These are phyloP conservation scores for Turnix velox DNA, from an alignment of 2,113 vertebrate genomes.

Conservation along the genomic window DNA sequence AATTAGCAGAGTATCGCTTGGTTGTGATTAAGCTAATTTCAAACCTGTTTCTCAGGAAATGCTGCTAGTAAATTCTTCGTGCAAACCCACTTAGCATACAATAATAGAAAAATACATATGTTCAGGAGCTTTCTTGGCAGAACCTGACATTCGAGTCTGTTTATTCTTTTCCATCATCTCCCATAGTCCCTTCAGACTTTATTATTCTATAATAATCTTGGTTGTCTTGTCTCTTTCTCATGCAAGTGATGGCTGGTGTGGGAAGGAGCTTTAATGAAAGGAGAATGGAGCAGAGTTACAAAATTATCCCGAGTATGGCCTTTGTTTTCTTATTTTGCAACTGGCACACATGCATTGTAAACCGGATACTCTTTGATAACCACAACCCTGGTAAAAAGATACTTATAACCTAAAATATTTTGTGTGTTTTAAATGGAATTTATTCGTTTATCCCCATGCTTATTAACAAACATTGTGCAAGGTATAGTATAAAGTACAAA, in stretches of 20 bases:
- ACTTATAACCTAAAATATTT: neutral
- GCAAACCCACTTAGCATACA: neutral
- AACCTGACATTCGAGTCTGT: neutral
- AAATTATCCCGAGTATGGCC: neutral
- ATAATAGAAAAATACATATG: slow-evolving; percentile 20
- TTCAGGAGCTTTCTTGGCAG: slow-evolving; percentile 16
- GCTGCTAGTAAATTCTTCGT: neutral
- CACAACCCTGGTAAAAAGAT: neutral
- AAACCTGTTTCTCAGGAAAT: slow-evolving; percentile 51
- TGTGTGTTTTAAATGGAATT: neutral
- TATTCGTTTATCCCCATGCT: neutral
- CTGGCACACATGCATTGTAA: neutral
- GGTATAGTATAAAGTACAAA: neutral
- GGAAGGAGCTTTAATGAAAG: neutral
- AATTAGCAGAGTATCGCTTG: neutral
- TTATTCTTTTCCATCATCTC: neutral
- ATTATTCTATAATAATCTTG: neutral
- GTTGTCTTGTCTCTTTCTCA: neutral
- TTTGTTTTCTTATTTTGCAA: slow-evolving; percentile 8
- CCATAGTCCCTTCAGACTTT: neutral
- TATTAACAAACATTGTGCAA: neutral
- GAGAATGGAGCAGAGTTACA: neutral
- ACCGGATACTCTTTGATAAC: neutral
- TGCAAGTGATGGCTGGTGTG: neutral
- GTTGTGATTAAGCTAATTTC: neutral